Evolutionary conservation across 2,797 vertebrate genomes (phyloP), one percentile per base, ranked within the genome.

Genomic region (Girardinus metallicus): DNA sequence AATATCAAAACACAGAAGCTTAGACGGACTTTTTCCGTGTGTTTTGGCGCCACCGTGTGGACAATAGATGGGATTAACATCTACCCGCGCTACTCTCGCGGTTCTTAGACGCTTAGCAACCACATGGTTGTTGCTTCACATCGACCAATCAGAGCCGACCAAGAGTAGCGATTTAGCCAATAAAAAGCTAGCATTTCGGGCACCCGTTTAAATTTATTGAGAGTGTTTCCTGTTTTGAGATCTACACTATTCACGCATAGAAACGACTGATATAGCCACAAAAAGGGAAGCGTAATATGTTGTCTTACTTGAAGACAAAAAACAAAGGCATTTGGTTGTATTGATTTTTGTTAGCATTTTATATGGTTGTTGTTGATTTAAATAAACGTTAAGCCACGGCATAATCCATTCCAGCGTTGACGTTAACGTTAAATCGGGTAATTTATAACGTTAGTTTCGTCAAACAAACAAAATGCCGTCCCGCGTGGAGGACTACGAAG

Each of bases 401-500:
- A 6, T 15, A 74, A 46, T 74, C 2, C 26, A 1, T 36, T 13
- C 4, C 34, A 31, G 26, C 73, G n/a, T 73, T 39, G 29, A 39
- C 1, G 7, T 36, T 29, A 62, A 74, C 81, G 77, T 62, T 57
- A 51, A 57, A 62, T 55, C 66, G 0, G 60, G 51, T 79, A 29
- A 29, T 23, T 29, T 44, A 6, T n/a, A 62, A 76, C 82, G 79
- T 62, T 47, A 57, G 55, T 76, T 76, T 46, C 7, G n/a, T 10
- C 10, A 1, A 68, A 73, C 3, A 44, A 34, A 13, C 31, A 68
- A 75, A 26, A 99, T 99, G 98, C 97, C 98, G 21, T 94, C 97
- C 41, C 95, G 96, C 18, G 94, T 96, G 0, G 97, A 97, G 31
- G 98, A 99, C 80, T 99, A 99, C 47, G 97, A 99, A 43, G 96